Percentiles rank a stretch among this genome's conserved stretches.
Conservation (phyloP, 2,888 invertebrate genomes). For the Norana najaformis region DNA sequence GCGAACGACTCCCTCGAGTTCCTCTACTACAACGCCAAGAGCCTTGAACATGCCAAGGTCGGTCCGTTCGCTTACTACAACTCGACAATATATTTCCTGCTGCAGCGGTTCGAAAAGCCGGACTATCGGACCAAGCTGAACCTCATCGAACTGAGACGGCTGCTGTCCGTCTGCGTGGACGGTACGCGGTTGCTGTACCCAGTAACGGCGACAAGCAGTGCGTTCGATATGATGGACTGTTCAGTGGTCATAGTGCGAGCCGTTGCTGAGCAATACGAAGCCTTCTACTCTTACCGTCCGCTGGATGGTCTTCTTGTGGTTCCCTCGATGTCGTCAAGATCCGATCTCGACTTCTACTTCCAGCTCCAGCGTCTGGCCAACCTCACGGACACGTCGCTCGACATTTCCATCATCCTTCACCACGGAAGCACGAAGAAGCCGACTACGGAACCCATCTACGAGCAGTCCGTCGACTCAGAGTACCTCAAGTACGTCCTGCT, state of each 20-base stretch:
- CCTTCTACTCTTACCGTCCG: constrained; percentile 25
- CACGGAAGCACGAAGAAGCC: constrained; percentile 18
- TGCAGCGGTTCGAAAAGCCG: constrained; percentile 30
- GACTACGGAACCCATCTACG: constrained; percentile 21
- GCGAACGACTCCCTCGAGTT: constrained; percentile 17
- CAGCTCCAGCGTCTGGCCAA: constrained; percentile 23
- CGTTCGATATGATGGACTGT: constrained; percentile 37
- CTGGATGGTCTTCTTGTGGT: constrained; percentile 32
- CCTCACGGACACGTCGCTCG: constrained; percentile 16
- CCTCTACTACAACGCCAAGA: constrained; percentile 36
- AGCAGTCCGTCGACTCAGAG: constrained; percentile 25
- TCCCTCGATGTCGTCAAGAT: not conserved
- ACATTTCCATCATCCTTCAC: constrained; percentile 31
- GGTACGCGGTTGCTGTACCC: constrained; percentile 28
- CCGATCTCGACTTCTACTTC: constrained; percentile 27
- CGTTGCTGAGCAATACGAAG: not conserved
- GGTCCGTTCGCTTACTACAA: constrained; percentile 34
- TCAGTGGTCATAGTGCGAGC: constrained; percentile 24
- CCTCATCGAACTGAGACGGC: constrained; percentile 31
- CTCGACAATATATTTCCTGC: constrained; percentile 28
- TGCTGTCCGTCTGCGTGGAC: constrained; percentile 23
- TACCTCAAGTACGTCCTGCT: constrained; percentile 35
- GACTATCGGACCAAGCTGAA: constrained; percentile 28
- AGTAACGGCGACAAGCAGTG: constrained; percentile 31
- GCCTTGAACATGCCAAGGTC: constrained; percentile 32